Conservation (phyloP, 2,888 invertebrate genomes). For the Tridacna gigas region DNA sequence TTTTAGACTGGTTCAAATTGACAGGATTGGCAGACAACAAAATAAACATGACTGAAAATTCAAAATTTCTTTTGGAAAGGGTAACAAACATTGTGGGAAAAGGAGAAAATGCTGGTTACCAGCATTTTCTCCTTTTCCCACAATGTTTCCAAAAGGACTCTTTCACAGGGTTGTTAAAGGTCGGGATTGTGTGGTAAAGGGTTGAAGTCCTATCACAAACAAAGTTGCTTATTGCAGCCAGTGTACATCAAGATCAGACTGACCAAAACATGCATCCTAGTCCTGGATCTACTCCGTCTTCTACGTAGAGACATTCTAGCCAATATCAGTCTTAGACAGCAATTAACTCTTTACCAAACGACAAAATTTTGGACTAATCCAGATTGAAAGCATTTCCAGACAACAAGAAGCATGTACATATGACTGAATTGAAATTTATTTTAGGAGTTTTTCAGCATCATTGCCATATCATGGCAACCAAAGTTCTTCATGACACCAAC, state of each 20-base stretch:
- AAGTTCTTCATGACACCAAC: too few species aligned
- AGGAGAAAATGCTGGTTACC: slow-evolving; percentile 15
- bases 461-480: too few species aligned
- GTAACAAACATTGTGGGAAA: slow-evolving; percentile 9
- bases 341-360: not conserved
- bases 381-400: not conserved
- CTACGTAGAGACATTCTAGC: not conserved
- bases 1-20: too few species aligned
- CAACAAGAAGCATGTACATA: too few species aligned
- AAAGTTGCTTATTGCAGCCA: too few species aligned
- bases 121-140: slow-evolving; percentile 15
- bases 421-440: too few species aligned
- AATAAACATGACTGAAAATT: too few species aligned
- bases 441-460: too few species aligned
- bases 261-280: not conserved
- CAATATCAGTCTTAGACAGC: not conserved
- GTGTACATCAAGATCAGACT: not conserved
- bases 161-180: not conserved
- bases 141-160: not conserved
- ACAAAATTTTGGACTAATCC: not conserved
- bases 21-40: too few species aligned
- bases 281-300: not conserved
- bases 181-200: not conserved
- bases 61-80: too few species aligned
- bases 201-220: not conserved